A percentile compares a stretch with the other conserved stretches of the same genome.
Evolutionary conservation across 2,888 invertebrate genomes (phyloP).

Genomic region (Corbicula japonica): DNA sequence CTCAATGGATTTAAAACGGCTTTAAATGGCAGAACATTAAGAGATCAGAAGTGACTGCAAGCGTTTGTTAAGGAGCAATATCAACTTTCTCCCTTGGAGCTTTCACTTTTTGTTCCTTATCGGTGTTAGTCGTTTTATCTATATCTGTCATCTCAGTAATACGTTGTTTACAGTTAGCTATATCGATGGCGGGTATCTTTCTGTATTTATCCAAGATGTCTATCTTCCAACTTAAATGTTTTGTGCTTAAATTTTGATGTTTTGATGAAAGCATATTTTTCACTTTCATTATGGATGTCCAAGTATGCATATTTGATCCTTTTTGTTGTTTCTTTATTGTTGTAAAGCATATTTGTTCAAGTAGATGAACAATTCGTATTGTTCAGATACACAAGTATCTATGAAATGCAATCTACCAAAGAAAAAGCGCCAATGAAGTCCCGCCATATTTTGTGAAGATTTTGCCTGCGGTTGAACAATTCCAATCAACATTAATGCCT

Average conservation of each 20-base stretch:
- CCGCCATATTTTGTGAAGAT: constrained; percentile 29
- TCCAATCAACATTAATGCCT: constrained; percentile 30
- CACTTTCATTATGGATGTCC: constrained; percentile 22
- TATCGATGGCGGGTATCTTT: no score
- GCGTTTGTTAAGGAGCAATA: constrained; percentile 1
- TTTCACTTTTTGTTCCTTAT: constrained; percentile 5
- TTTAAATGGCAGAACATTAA: constrained; percentile 10
- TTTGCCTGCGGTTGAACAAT: constrained; percentile 27
- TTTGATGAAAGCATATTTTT: constrained; percentile 18
- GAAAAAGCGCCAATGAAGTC: constrained; percentile 29
- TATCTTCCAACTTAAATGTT: no score
- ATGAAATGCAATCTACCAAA: neutral
- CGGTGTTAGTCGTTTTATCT: constrained; percentile 9
- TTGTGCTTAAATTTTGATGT: no score
- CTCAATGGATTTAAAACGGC: neutral
- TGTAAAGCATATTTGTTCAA: no score
- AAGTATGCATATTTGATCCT: constrained; percentile 1
- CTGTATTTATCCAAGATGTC: no score
- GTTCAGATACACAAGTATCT: neutral
- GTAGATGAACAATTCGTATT: neutral
- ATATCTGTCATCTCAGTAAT: neutral
- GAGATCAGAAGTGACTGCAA: neutral
- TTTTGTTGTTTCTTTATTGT: constrained; percentile 18
- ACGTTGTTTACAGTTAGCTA: constrained; percentile 13
- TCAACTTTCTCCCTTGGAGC: constrained; percentile 16